phyloP scores from a whole-genome alignment of 2,797 vertebrate species.

The Poecile montanus region DNA sequence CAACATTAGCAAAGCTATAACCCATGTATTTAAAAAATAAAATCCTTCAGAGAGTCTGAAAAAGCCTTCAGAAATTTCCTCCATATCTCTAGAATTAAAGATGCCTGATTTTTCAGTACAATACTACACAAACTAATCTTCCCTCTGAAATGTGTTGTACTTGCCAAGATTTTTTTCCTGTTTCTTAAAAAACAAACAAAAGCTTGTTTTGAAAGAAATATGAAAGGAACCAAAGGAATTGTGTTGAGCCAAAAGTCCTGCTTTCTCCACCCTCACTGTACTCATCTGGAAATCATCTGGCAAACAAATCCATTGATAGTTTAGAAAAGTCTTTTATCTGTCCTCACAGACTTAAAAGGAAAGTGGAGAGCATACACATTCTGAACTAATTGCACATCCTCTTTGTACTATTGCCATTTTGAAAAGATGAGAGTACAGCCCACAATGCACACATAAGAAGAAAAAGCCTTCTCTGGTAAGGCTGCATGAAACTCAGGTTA shows the following conservation, averaged over 20 bases:
- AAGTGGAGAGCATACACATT: background rate
- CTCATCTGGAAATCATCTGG: constrained; percentile 48
- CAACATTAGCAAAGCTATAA: background rate
- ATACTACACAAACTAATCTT: background rate
- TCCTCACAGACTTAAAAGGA: background rate
- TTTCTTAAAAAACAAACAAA: constrained; percentile 40
- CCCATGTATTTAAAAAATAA: background rate
- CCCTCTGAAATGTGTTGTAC: background rate
- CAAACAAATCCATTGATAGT: constrained; percentile 30
- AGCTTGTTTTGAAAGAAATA: constrained; percentile 48
- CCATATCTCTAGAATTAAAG: background rate
- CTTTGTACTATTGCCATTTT: background rate
- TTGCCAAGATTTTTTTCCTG: background rate
- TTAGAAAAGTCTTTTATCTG: constrained; percentile 41
- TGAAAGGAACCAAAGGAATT: constrained; percentile 34
- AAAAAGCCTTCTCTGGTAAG: background rate
- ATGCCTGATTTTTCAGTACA: background rate
- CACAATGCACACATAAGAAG: background rate
- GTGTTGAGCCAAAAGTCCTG: background rate
- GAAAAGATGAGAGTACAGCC: background rate
- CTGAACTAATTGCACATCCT: background rate
- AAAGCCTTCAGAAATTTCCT: background rate
- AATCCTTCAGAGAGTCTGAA: background rate
- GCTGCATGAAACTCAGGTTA: background rate
- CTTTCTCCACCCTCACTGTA: constrained; percentile 38